A percentile compares a stretch with the other conserved stretches of the same genome.
These are phyloP conservation scores for Agelaius tricolor DNA, from an alignment of 2,113 vertebrate genomes.

Conservation along the genomic window DNA sequence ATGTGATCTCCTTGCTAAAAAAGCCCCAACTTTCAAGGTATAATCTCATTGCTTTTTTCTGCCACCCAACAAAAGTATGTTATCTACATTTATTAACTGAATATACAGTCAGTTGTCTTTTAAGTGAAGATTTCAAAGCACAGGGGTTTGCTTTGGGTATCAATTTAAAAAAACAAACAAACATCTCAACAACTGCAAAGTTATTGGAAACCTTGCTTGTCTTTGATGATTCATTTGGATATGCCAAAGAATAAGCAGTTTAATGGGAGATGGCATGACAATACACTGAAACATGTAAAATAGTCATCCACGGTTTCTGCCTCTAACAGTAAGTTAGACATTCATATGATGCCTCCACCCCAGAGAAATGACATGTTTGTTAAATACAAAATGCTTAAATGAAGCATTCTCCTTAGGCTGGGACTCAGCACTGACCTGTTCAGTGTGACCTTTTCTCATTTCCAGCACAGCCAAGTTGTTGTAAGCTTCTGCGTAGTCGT, in stretches of 20 bases:
- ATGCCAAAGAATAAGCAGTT: not conserved
- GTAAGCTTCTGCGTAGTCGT: conserved; percentile 90
- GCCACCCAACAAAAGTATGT: not conserved
- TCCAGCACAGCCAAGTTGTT: conserved; percentile 96
- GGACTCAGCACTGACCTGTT: conserved; percentile 83
- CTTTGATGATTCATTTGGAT: not conserved
- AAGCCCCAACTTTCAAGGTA: not conserved
- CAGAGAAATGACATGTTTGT: not conserved
- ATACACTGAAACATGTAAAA: not conserved
- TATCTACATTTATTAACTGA: not conserved
- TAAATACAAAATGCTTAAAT: not conserved
- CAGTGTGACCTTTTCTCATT: conserved; percentile 86
- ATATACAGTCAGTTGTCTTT: not conserved
- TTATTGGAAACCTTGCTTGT: not conserved
- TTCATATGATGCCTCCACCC: not conserved
- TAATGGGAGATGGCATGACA: not conserved
- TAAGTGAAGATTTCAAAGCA: not conserved
- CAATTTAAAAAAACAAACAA: not conserved
- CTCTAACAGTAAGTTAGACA: not conserved
- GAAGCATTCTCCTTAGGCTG: not conserved
- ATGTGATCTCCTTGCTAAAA: not conserved
- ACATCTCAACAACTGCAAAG: not conserved
- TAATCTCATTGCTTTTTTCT: not conserved
- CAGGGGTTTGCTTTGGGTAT: not conserved
- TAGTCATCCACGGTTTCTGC: not conserved